Base-by-base conservation (phyloP, 2,888 invertebrate species). In the Macrophya alboannulata region DNA sequence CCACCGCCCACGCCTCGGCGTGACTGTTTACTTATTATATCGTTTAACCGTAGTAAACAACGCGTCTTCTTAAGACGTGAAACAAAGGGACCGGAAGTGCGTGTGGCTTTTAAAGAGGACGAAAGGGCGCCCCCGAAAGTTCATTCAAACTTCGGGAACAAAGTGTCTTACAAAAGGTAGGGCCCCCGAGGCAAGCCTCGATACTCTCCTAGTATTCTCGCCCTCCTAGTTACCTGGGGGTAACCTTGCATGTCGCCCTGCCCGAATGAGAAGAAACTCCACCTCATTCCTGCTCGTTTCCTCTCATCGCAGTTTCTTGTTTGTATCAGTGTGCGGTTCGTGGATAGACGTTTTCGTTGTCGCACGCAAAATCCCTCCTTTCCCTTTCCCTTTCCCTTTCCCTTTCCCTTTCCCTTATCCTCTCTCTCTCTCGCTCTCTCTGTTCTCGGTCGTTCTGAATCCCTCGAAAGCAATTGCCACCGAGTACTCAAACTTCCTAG, bases 1-100 rank as follows among this genome's bases (percentile, higher is more conserved):
- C 81, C 21, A 40, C 81, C 37, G 17, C 81, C 77, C 40, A 62
- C 82, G 68, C 68, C 48, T 17, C 48, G 31, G 71, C 17, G 83
- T 31, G 31, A 48, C 48, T 83, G 83, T 71, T 83, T 83, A 83
- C 83, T 71, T 83, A 83, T 83, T 83, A 83, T 68, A 83, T 83
- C 83, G 83, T 83, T 71, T 68, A 68, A 45, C 48, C 83, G 48
- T 68, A 48, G 62, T 51, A 83, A 83, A 83, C 83, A 71, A 83
- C 45, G 71, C 68, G 45, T 68, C 83, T 43, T 81, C 81, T 71
- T 15, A 68, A 68, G 68, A 21, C 15, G 15, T 40, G 10, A 62
- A 83, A 68, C 83, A 83, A 83, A 81, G 45, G 43, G 9, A 65
- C 40, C 45, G 83, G 83, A 83, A 83, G 83, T 71, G 65, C 72